phyloP scores from a whole-genome alignment of 1,140 invertebrate species.

The Leptonema lineaticorne region DNA sequence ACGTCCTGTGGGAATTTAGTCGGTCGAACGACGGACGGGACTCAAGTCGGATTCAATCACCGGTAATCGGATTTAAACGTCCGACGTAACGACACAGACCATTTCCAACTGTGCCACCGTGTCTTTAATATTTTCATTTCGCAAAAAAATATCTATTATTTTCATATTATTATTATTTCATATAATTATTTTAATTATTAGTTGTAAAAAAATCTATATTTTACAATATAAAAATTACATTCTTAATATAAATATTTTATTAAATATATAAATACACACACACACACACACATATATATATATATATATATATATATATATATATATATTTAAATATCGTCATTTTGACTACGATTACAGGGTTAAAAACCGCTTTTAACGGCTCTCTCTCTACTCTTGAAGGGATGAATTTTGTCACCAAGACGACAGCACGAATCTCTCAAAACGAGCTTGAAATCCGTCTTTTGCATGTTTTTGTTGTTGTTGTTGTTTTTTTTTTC shows the following conservation, averaged over 20 bases:
- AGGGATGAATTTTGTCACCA: not conserved
- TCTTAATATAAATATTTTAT: not conserved
- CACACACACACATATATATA: not conserved
- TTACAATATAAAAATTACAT: not conserved
- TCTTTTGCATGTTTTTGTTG: not conserved
- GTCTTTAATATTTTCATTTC: too few species aligned
- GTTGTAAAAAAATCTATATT: not conserved
- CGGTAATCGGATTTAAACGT: slow-evolving; percentile 25
- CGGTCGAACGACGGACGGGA: not conserved
- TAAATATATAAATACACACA: not conserved
- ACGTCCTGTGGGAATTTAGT: not conserved
- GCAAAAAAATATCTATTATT: too few species aligned
- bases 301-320: not conserved
- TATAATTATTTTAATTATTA: not conserved
- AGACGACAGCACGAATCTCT: slow-evolving; percentile 15
- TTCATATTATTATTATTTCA: too few species aligned
- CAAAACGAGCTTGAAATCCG: not conserved
- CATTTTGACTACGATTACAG: not conserved
- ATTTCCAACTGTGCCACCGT: not conserved
- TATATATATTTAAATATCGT: not conserved
- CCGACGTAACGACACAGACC: not conserved
- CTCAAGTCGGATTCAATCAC: slow-evolving; percentile 12
- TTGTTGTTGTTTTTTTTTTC: not conserved
- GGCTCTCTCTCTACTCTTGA: not conserved
- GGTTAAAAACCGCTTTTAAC: slow-evolving; percentile 14